A percentile compares a stretch with the other conserved stretches of the same genome.
Conservation (phyloP, 2,797 vertebrate genomes). For the Staurois parvus region DNA sequence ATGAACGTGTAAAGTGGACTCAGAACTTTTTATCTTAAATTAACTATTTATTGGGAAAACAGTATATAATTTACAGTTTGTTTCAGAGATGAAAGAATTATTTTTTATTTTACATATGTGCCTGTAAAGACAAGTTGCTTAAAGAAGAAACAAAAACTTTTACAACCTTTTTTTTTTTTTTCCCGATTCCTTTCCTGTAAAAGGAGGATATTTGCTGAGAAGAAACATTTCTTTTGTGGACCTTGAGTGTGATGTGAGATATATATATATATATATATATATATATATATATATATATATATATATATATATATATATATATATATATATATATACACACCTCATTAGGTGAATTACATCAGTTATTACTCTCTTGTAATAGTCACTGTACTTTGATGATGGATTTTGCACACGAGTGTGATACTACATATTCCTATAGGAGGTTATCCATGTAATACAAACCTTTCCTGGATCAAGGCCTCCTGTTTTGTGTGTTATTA, state of each 20-base stretch:
- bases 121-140: constrained; percentile 42
- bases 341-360: not conserved
- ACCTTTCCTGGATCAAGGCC: not conserved
- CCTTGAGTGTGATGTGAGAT: not conserved
- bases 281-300: too few relatives aligned
- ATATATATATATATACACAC: too few relatives aligned
- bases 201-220: not conserved
- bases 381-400: constrained; percentile 25
- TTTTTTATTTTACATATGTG: constrained; percentile 41
- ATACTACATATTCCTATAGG: not conserved
- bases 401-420: constrained; percentile 37
- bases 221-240: constrained; percentile 27
- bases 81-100: constrained; percentile 36
- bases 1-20: constrained; percentile 16
- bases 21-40: constrained; percentile 53
- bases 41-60: constrained; percentile 58
- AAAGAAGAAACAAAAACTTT: constrained; percentile 2
- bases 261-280: too few relatives aligned
- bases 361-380: constrained; percentile 19
- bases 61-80: constrained; percentile 15
- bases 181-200: not conserved
- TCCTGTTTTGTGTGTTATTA: not conserved
- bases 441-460: not conserved
- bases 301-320: too few relatives aligned
- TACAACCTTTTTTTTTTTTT: not conserved